Conservation (phyloP, 1,140 invertebrate genomes). For the Lordiphosa stackelbergi region DNA sequence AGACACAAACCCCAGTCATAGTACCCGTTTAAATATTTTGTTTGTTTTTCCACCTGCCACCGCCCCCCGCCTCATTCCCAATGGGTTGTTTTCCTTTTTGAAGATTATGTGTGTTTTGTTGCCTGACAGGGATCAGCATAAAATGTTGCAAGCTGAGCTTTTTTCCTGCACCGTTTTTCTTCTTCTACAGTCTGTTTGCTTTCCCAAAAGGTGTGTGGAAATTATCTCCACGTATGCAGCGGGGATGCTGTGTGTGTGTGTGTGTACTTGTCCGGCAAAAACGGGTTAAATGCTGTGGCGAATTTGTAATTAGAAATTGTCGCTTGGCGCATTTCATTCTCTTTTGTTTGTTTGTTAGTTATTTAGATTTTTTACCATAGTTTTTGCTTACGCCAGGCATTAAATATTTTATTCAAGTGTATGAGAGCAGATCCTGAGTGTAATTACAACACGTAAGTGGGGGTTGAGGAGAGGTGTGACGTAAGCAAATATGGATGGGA, state of each 20-base stretch:
- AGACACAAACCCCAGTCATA: conserved; percentile 11
- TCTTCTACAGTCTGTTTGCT: conserved; percentile 19
- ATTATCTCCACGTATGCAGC: conserved; percentile 50
- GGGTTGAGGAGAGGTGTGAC: no score
- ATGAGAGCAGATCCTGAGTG: no score
- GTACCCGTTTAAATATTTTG: conserved; percentile 58
- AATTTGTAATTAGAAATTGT: conserved; percentile 77
- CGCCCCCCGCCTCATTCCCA: conserved; percentile 12
- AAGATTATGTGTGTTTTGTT: conserved; percentile 78
- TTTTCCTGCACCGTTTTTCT: conserved; percentile 36
- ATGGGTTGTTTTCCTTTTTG: conserved; percentile 76
- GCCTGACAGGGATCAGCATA: conserved; percentile 77
- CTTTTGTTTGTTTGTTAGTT: conserved; percentile 49
- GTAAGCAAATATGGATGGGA: no score
- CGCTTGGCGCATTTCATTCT: conserved; percentile 69
- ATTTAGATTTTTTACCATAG: conserved; percentile 40
- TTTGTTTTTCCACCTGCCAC: conserved; percentile 44
- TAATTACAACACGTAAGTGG: no score
- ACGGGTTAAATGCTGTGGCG: conserved; percentile 73
- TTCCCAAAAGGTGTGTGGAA: conserved; percentile 41
- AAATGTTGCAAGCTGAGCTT: conserved; percentile 77
- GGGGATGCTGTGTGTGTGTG: conserved; percentile 9
- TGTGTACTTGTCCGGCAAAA: conserved; percentile 52
- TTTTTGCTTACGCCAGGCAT: conserved; percentile 35
- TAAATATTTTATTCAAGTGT: conserved; percentile 60